Evolutionary conservation across 64 coral and sea anemone species (phyloP).

Genomic region (Montipora cactus): DNA sequence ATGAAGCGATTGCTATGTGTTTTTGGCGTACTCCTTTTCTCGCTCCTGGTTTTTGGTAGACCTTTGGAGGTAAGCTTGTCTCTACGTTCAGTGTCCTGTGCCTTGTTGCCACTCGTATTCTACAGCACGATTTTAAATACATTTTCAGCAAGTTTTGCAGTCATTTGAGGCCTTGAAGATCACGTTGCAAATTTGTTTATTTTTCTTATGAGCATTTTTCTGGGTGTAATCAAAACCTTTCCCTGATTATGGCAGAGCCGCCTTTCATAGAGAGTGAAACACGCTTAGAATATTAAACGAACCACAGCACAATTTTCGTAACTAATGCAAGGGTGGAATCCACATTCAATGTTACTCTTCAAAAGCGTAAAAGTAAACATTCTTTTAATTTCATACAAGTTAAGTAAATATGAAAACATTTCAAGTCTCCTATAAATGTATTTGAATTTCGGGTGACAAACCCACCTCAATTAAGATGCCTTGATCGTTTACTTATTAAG

Average conservation of each 20-base stretch:
- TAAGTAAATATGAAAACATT: slow-evolving; percentile 24
- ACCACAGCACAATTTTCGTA: neutral
- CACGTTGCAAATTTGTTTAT: too few species aligned
- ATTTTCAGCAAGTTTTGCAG: too few species aligned
- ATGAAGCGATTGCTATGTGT: neutral
- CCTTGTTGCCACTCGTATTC: neutral
- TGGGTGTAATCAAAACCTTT: neutral
- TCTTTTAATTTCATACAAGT: neutral
- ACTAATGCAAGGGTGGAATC: neutral
- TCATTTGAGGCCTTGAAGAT: too few species aligned
- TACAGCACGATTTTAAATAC: neutral
- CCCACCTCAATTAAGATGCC: too few species aligned
- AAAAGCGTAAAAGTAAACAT: neutral
- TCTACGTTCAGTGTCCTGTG: neutral
- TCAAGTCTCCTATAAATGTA: neutral
- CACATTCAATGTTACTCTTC: neutral
- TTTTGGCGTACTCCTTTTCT: neutral
- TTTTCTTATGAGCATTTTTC: too few species aligned
- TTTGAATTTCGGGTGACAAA: neutral
- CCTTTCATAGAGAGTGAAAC: neutral
- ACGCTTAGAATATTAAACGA: neutral
- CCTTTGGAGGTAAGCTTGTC: slow-evolving; percentile 10
- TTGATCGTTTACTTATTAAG: too few species aligned
- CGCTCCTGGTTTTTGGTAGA: neutral
- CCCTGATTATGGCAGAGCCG: neutral